Evolutionary conservation across 2,888 invertebrate species (phyloP).

Genomic region (Melolontha melolontha): DNA sequence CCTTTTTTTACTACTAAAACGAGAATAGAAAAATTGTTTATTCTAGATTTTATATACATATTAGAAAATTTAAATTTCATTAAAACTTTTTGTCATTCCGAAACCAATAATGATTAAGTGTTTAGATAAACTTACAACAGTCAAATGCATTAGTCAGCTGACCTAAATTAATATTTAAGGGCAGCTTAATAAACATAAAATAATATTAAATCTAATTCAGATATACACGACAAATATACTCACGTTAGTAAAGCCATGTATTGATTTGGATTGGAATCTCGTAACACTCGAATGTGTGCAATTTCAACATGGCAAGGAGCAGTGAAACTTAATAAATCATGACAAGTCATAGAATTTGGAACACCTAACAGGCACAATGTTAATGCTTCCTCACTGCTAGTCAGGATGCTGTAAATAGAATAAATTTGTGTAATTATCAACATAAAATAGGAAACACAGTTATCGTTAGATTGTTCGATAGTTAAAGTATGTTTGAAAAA

Average conservation of each 20-base stretch:
- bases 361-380: slow-evolving; percentile 91
- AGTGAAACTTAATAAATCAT: slow-evolving; percentile 93
- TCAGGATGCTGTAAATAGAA: slow-evolving; percentile 57
- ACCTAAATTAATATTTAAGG: slow-evolving; percentile 17
- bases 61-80: no score
- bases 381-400: slow-evolving; percentile 74
- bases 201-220: slow-evolving; percentile 19
- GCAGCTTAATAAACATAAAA: background rate
- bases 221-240: slow-evolving; percentile 55
- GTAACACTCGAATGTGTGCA: slow-evolving; percentile 90
- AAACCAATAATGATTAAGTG: no score
- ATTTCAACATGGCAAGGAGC: slow-evolving; percentile 93
- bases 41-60: no score
- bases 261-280: slow-evolving; percentile 93
- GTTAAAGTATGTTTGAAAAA: no score
- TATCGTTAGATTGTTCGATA: no score
- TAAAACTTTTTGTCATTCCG: no score
- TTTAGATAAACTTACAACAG: no score
- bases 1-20: no score
- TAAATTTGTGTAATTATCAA: slow-evolving; percentile 8
- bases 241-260: slow-evolving; percentile 97
- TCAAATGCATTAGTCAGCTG: no score
- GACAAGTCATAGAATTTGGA: slow-evolving; percentile 90
- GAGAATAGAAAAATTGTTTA: no score
- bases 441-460: no score